Conservation (phyloP, 2,113 vertebrate species). For the Loxodonta africana region DNA sequence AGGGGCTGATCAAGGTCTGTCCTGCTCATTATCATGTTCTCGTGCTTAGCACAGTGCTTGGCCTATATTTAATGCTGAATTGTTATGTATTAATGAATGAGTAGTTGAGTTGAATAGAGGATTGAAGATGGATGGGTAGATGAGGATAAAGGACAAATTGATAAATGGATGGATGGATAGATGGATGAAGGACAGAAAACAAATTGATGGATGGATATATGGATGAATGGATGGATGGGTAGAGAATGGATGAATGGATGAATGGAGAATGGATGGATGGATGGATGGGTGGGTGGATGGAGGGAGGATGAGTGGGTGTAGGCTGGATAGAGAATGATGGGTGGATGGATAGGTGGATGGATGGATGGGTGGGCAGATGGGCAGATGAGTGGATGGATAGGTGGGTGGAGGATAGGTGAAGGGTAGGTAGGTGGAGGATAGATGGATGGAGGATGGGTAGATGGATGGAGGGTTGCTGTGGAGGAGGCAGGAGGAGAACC, state of each 20-base stretch:
- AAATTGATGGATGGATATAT: no score
- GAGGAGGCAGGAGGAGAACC: not conserved
- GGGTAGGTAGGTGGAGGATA: not conserved
- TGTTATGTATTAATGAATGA: not conserved
- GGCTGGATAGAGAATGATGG: not conserved
- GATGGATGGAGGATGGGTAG: not conserved
- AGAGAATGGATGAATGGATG: no score
- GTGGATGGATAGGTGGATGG: no score
- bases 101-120: not conserved
- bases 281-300: not conserved
- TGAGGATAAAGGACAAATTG: not conserved
- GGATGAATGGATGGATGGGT: no score
- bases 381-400: no score
- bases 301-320: not conserved
- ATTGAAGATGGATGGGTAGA: rapidly evolving
- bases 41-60: not conserved
- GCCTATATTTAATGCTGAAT: no score
- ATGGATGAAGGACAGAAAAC: no score
- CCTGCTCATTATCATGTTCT: rapidly evolving
- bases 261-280: rapidly evolving
- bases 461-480: not conserved
- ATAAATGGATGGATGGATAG: not conserved
- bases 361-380: rapidly evolving
- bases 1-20: rapidly evolving
- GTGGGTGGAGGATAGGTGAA: rapidly evolving